Base-by-base conservation (phyloP, 2,888 invertebrate species). In the Agrochola macilenta region DNA sequence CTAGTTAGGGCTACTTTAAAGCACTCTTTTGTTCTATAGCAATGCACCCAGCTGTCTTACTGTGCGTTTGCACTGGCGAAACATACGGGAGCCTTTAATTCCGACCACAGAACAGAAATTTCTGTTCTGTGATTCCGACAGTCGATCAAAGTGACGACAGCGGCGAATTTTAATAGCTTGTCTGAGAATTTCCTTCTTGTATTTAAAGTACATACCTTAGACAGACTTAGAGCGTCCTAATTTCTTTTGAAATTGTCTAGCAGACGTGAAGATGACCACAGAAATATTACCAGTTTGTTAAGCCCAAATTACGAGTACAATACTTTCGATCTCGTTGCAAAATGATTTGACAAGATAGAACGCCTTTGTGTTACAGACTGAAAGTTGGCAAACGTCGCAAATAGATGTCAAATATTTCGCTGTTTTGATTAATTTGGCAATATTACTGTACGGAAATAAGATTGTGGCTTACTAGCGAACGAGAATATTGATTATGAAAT, bases 151-250 rank as follows among this genome's bases (percentile, higher is more conserved):
- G 5, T n/a, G 26, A 46, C 23, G 17, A 14, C 17, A 30, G 20
- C 43, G 52, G 5, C 17, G 11, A 69, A 66, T 70, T 76, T 76
- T 43, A 81, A 60, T 60, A 60, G 4, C 46, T 26, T 30, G 46
- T 80, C 66, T 76, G 61, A 43, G 66, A 82, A 80, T 80, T 39
- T 75, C 7, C 8, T 35, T 69, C 54, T 57, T 23, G 14, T 52
- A 66, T 52, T 70, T 68, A 43, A 63, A 68, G 57, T 68, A 57
- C 61, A 30, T 26, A 14, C 20, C 12, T 64, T 7, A 49, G 8
- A 23, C 30, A 30, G 23, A 5, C 52, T 30, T 39, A 49, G 9
- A 26, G 2, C 23, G 12, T 60, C 17, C 14, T 30, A 20, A 57
- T 74, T 58, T 71, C 5, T 43, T 46, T 23, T 14, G 14, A 54